Conservation (phyloP, 2,888 invertebrate species). For the Stenurella melanura region DNA sequence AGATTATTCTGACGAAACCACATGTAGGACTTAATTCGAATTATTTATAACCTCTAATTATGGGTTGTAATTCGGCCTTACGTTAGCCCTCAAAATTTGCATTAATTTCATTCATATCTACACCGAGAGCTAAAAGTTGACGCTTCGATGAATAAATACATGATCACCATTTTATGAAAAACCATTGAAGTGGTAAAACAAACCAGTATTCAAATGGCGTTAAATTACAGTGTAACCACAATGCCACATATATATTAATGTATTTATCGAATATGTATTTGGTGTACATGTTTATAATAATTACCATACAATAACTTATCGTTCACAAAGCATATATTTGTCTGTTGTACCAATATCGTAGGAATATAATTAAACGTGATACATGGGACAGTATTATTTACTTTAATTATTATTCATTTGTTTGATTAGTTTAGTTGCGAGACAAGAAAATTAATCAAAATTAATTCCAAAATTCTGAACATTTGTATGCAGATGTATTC, state of each 20-base stretch:
- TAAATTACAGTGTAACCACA: slow-evolving; percentile 31
- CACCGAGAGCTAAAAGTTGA: slow-evolving; percentile 16
- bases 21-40: background rate
- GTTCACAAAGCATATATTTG: slow-evolving; percentile 46
- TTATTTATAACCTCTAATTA: slow-evolving; percentile 37
- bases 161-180: slow-evolving; percentile 27
- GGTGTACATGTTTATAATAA: slow-evolving; percentile 43
- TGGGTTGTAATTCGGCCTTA: background rate
- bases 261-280: slow-evolving; percentile 35
- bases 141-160: slow-evolving; percentile 32
- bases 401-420: background rate
- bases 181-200: slow-evolving; percentile 27
- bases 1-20: slow-evolving; percentile 8
- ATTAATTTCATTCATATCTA: slow-evolving; percentile 33
- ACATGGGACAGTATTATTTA: slow-evolving; percentile 21
- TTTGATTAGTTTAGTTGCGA: background rate
- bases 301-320: slow-evolving; percentile 55
- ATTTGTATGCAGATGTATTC: no score
- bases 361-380: slow-evolving; percentile 45
- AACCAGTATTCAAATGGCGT: slow-evolving; percentile 32
- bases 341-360: slow-evolving; percentile 44
- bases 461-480: no score
- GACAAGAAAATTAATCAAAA: background rate
- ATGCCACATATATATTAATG: slow-evolving; percentile 23
- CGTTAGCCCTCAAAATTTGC: slow-evolving; percentile 29